Percentiles rank a stretch among this genome's conserved stretches.
Evolutionary conservation across 2,797 vertebrate genomes (phyloP).

Genomic region (Semotilus atromaculatus): DNA sequence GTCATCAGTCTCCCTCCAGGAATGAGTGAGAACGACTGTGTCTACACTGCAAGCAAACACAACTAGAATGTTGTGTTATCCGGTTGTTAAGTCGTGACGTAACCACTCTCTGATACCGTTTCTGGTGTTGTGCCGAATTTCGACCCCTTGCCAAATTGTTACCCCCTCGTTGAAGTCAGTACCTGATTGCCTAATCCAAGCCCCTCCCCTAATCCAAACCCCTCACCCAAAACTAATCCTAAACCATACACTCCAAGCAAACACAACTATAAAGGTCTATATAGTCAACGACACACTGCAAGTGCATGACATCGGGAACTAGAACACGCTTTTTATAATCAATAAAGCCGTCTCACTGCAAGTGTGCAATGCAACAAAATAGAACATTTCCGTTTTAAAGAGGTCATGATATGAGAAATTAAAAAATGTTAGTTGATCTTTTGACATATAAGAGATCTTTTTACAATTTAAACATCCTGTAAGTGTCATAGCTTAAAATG

Average conservation of each 20-base stretch:
- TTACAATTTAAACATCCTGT: background rate
- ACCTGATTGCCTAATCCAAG: too few relatives aligned
- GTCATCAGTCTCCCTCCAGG: slow-evolving; percentile 70
- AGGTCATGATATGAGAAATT: background rate
- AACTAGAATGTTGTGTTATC: background rate
- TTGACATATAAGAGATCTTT: background rate
- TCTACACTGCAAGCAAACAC: background rate
- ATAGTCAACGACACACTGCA: background rate
- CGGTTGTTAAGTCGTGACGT: too few relatives aligned
- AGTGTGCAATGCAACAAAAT: background rate
- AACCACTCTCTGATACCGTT: too few relatives aligned
- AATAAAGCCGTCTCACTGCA: background rate
- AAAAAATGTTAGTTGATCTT: background rate
- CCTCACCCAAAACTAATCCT: too few relatives aligned
- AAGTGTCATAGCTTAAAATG: background rate
- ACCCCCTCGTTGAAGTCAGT: too few relatives aligned
- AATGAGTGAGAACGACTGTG: slow-evolving; percentile 53
- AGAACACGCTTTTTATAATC: background rate
- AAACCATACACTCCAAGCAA: background rate
- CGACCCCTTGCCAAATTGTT: too few relatives aligned
- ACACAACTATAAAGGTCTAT: background rate
- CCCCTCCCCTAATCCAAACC: too few relatives aligned
- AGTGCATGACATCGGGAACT: background rate
- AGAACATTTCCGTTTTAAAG: background rate
- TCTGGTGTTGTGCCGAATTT: too few relatives aligned